Evolutionary conservation across 1,140 invertebrate species (phyloP), one percentile per base, ranked within the genome.

Genomic region (Trachelipus rathkii): DNA sequence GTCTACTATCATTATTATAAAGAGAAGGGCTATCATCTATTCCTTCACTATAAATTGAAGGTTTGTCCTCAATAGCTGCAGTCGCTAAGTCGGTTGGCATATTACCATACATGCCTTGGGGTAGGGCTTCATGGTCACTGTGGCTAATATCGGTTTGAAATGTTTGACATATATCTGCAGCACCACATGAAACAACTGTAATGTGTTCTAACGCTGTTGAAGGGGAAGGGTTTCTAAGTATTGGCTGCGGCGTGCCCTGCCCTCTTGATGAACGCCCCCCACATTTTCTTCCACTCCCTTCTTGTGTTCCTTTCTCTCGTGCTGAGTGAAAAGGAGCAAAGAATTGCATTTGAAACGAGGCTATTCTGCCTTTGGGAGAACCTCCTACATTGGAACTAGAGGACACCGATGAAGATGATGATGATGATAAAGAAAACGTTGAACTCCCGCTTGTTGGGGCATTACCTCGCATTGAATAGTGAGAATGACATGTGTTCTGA

Each of bases 1-100:
- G 50, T 60, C 50, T 60, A 60, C 50, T 60, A 60, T 15, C 19
- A 60, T 60, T 60, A 60, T 19, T 19, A 60, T 60, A 60, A 60
- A 60, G 50, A 60, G 50, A 60, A 60, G 50, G 50, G 50, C 19
- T 60, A 15, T 19, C 19, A 15, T 19, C 19, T 60, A 60, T 60
- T 19, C 11, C 50, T 60, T 60, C 50, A 60, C 50, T 60, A 19
- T 60, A 60, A 15, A 60, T 60, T 60, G 50, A 19, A 15, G 50
- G 50, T 19, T 60, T 19, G 19, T 60, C 50, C 50, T 60, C 50
- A 13, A 60, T 15, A 15, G 50, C 11, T 13, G 50, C 11, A 13
- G 50, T 60, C 50, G 50, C 50, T 19, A 60, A 60, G 11, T 60
- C 50, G 4, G 50, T 60, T 60, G 50, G 50, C 50, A 60, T 13